Conservation (phyloP, 2,888 invertebrate species). For the Chelonus formosanus region DNA sequence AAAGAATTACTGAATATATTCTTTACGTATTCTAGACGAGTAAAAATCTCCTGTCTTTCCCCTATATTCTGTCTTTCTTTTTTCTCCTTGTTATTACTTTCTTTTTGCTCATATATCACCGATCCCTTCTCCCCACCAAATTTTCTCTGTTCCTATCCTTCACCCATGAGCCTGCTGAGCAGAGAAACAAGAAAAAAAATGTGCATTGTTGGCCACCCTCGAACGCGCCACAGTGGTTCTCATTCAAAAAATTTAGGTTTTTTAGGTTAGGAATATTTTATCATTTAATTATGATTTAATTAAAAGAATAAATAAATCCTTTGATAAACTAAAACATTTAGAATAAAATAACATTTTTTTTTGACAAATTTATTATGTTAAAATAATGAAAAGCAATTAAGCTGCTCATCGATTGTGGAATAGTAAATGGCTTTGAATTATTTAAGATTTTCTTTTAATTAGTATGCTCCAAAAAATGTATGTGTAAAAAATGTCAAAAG, state of each 20-base stretch:
- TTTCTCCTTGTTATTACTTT: slow-evolving; percentile 35
- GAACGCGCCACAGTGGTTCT: slow-evolving; percentile 36
- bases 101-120: slow-evolving; percentile 36
- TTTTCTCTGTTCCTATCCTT: slow-evolving; percentile 25
- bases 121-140: slow-evolving; percentile 14
- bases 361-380: no score
- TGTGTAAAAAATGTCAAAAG: slow-evolving; percentile 20
- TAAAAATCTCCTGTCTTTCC: neutral
- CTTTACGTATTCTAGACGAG: neutral
- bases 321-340: no score
- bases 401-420: no score
- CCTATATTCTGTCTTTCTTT: slow-evolving; percentile 4
- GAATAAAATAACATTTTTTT: no score
- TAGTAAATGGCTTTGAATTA: no score
- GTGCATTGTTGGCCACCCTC: slow-evolving; percentile 41
- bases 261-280: slow-evolving; percentile 7
- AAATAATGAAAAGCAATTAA: no score
- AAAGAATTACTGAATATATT: neutral
- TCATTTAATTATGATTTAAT: slow-evolving; percentile 1
- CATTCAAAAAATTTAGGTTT: slow-evolving; percentile 17
- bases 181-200: slow-evolving; percentile 28
- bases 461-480: no score
- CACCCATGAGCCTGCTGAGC: slow-evolving; percentile 14
- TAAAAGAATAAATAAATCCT: slow-evolving; percentile 9
- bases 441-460: no score